Evolutionary conservation across 2,888 invertebrate genomes (phyloP).

Genomic region (Drosophila austrosaltans): DNA sequence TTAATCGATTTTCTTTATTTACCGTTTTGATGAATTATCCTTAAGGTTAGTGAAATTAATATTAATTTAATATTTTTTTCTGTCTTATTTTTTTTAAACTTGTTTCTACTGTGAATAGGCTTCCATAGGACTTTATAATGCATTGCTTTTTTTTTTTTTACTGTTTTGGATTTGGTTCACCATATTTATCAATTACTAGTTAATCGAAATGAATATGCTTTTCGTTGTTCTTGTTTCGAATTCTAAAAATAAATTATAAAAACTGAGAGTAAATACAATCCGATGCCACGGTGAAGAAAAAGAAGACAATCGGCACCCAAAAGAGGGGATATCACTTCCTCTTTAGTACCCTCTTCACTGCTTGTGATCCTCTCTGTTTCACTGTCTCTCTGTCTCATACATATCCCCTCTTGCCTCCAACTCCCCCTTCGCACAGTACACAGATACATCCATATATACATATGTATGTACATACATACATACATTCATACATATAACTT

Average conservation of each 20-base stretch:
- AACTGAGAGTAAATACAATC: constrained; percentile 6
- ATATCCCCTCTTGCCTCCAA: neutral
- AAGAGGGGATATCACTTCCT: constrained; percentile 17
- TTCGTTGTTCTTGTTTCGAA: neutral
- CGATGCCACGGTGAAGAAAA: constrained; percentile 1
- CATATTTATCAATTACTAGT: constrained; percentile 2
- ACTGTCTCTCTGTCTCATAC: neutral
- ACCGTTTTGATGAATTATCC: no score
- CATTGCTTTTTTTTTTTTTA: neutral
- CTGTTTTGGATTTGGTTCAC: neutral
- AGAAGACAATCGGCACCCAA: constrained; percentile 10
- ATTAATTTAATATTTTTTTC: no score
- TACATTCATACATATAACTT: constrained; percentile 46
- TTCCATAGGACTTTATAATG: neutral
- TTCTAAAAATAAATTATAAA: constrained; percentile 12
- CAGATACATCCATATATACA: neutral
- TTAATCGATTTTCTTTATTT: no score
- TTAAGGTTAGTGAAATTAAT: no score
- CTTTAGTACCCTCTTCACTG: constrained; percentile 14
- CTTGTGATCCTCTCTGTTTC: constrained; percentile 4
- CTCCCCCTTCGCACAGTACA: neutral
- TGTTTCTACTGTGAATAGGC: no score
- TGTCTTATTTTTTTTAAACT: no score
- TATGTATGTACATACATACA: neutral
- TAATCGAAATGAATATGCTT: neutral